Evolutionary conservation across 2,113 vertebrate genomes (phyloP).

Genomic region (Nesoenas mayeri): DNA sequence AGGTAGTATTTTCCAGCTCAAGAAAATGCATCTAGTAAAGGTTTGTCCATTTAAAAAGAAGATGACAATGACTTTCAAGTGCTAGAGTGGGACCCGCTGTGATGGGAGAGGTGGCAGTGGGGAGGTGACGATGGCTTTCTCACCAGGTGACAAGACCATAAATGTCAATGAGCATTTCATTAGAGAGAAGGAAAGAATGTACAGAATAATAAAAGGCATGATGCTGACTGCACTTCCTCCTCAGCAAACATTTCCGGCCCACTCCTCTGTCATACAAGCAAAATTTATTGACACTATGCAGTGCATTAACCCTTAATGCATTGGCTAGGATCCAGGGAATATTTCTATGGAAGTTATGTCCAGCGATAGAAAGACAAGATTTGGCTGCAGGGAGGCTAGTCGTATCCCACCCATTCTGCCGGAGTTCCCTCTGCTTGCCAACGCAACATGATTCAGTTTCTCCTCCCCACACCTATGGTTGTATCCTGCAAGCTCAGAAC

Average conservation of each 20-base stretch:
- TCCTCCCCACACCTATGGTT: not conserved
- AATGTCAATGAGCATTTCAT: slow-evolving; percentile 54
- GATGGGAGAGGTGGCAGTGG: not conserved
- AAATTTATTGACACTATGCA: slow-evolving; percentile 13
- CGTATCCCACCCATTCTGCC: not conserved
- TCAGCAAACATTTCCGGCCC: not conserved
- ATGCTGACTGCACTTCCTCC: slow-evolving; percentile 43
- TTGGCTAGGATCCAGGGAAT: not conserved
- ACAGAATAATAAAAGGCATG: not conserved
- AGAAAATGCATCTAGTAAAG: not conserved
- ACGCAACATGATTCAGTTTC: not conserved
- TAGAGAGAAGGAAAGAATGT: not conserved
- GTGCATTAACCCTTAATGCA: slow-evolving; percentile 22
- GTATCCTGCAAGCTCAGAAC: not conserved
- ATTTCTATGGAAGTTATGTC: not conserved
- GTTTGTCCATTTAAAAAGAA: not conserved
- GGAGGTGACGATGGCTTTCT: slow-evolving; percentile 3
- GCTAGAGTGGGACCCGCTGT: not conserved
- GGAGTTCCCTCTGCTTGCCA: not conserved
- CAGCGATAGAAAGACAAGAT: not conserved
- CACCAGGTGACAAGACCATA: slow-evolving; percentile 2
- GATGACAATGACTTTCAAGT: not conserved
- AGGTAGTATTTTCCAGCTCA: not conserved
- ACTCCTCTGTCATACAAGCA: not conserved
- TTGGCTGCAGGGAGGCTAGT: not conserved